phyloP scores from a whole-genome alignment of 2,797 vertebrate species.

The Buphagus erythrorhynchus region DNA sequence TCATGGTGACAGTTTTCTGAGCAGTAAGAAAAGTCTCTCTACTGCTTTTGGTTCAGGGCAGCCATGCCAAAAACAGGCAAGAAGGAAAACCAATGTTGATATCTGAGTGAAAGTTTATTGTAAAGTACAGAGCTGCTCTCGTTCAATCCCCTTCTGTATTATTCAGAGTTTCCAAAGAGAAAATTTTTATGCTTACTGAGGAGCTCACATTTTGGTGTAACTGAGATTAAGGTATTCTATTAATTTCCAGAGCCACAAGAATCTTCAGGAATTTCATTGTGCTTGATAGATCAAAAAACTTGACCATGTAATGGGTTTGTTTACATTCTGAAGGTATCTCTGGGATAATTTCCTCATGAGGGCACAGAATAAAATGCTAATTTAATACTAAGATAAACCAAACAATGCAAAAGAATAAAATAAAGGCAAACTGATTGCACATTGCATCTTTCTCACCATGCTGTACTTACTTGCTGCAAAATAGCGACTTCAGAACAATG shows the following conservation, averaged over 20 bases:
- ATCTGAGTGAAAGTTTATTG: background rate
- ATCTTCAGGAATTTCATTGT: background rate
- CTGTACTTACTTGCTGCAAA: background rate
- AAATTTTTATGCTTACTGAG: background rate
- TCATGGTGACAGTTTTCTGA: background rate
- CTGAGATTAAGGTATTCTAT: background rate
- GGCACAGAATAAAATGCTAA: background rate
- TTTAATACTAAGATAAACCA: background rate
- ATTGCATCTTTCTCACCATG: background rate
- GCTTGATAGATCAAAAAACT: background rate
- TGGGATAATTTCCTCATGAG: background rate
- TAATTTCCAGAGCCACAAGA: background rate
- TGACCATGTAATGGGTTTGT: background rate
- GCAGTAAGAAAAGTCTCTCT: background rate
- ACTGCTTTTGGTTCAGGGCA: background rate
- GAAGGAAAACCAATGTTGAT: background rate
- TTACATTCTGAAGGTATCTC: background rate
- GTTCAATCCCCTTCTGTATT: background rate
- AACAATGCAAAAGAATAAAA: background rate
- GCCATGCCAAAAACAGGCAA: background rate
- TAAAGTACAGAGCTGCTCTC: background rate
- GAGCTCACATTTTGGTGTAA: background rate
- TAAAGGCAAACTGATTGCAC: background rate
- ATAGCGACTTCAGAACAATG: background rate
- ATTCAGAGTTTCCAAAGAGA: background rate